Base-by-base conservation (phyloP, 2,113 vertebrate species). In the Apistogramma diplotaenia region DNA sequence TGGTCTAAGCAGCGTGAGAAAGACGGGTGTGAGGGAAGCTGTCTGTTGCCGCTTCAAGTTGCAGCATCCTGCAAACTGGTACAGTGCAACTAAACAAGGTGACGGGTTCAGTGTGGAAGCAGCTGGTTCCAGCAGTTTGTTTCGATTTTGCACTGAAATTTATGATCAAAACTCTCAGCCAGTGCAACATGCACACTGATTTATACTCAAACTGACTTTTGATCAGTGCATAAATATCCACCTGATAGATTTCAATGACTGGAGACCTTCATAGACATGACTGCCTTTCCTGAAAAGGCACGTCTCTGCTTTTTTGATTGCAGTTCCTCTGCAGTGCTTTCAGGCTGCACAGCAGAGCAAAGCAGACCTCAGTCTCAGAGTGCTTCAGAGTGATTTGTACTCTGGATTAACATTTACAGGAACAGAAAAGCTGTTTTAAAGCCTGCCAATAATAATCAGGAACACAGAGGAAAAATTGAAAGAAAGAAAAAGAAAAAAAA, bases 371-470 rank as follows among this genome's bases (percentile, higher is more conserved):
- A 6, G 46, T 67, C 74, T 54, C 74, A 19, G 23, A 59, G 51
- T 27, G 70, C 40, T 51, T 80, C 37, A 46, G 53, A 43, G 81
- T 85, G 84, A 83, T 82, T 83, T 82, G 70, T 62, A 82, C 85
- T 87, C 81, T 79, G 79, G 58, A 59, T 74, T 71, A 61, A 75
- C 71, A 60, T 85, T 87, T 77, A 56, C 49, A 76, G 9, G 16
- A 58, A 29, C 19, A 62, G 29, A 29, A 72, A 35, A 76, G 79
- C 8, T 8, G 51, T 82, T 91, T 89, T 55, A 82, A 86, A 60
- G 76, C 29, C 56, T 77, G 89, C 91, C 83, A 93, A 82, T 58
- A 93, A 82, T 58, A 82, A 75, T 70, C 57, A 76, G 43, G 82
- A 85, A 85, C 61, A 58, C 61, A 58, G 56, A 51, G n/a, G n/a